Base-by-base conservation (phyloP, 2,888 invertebrate species). In the Gerris lacustris region DNA sequence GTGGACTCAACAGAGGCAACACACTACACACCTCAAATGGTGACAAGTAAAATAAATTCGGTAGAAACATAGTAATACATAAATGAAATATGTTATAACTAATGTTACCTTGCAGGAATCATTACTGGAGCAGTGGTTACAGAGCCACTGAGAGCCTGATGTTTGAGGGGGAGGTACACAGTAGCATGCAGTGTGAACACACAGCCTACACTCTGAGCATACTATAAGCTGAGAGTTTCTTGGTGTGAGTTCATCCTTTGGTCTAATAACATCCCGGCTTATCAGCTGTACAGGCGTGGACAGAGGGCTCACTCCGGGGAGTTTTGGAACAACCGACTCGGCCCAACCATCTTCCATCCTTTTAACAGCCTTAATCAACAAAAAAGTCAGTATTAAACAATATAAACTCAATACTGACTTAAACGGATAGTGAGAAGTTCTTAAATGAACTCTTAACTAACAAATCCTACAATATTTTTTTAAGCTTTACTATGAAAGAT, bases 181-280 rank as follows among this genome's bases (percentile, higher is more conserved):
- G 72, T 82, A 83, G 76, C 83, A 83, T 75, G 82, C 82, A 2
- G 84, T 83, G 77, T 87, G 87, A 11, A 86, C 86, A 73, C 84
- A 84, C 7, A 86, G 81, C 73, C 81, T 79, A 77, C 86, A 86
- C 66, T 80, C 80, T 47, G 80, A 78, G 77, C 87, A 87, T n/a
- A 82, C 80, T 9, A 86, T 76, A 44, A 87, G 79, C 44, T 77
- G 77, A 70, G 76, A 74, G 15, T 69, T 69, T 44, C 66, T 68
- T 2, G 71, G 72, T 15, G 63, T 47, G 11, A 43, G 31, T 55
- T 67, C 45, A 17, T 71, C 69, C 45, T 66, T 64, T 64, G 66
- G 68, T 31, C 31, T 31, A 31, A 31, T 31, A 67, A 69, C 44
- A 15, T 67, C 63, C 11, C 18, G 17, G 64, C n/a, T 9, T n/a